Evolutionary conservation across 2,888 invertebrate genomes (phyloP).

Genomic region (Amblyjoppa proteus): DNA sequence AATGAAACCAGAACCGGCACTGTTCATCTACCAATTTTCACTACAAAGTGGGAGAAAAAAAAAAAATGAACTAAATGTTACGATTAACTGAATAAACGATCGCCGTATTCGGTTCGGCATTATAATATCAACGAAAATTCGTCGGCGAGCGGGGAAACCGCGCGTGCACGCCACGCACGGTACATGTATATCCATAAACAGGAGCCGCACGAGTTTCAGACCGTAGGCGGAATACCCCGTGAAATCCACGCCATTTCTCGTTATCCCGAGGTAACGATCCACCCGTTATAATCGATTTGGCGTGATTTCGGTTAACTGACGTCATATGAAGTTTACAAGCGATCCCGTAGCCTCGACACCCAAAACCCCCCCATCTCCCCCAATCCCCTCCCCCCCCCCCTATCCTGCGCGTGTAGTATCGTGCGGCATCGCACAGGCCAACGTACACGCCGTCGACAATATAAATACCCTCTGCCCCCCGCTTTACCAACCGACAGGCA

Average conservation of each 20-base stretch:
- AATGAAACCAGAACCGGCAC: too few species aligned
- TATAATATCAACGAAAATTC: constrained; percentile 53
- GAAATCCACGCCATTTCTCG: constrained; percentile 80
- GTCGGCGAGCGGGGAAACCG: constrained; percentile 13
- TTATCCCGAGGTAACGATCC: constrained; percentile 78
- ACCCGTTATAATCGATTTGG: constrained; percentile 81
- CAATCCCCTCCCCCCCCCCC: too few species aligned
- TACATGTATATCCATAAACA: constrained; percentile 20
- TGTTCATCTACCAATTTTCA: not conserved
- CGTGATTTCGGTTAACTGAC: constrained; percentile 81
- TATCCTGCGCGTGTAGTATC: not conserved
- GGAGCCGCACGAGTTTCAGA: constrained; percentile 26
- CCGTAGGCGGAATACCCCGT: constrained; percentile 74
- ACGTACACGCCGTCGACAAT: constrained; percentile 55
- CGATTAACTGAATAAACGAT: not conserved
- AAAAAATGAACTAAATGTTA: not conserved
- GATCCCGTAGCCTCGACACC: constrained; percentile 50
- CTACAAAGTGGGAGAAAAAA: not conserved
- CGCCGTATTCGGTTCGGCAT: not conserved
- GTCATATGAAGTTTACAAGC: constrained; percentile 80
- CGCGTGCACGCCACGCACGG: not conserved
- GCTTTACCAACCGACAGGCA: constrained; percentile 36
- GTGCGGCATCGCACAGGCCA: constrained; percentile 16
- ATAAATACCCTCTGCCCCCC: constrained; percentile 42
- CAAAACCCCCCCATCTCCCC: too few species aligned